Evolutionary conservation across 2,113 vertebrate species (phyloP).

Genomic region (Mionectes macconnelli): DNA sequence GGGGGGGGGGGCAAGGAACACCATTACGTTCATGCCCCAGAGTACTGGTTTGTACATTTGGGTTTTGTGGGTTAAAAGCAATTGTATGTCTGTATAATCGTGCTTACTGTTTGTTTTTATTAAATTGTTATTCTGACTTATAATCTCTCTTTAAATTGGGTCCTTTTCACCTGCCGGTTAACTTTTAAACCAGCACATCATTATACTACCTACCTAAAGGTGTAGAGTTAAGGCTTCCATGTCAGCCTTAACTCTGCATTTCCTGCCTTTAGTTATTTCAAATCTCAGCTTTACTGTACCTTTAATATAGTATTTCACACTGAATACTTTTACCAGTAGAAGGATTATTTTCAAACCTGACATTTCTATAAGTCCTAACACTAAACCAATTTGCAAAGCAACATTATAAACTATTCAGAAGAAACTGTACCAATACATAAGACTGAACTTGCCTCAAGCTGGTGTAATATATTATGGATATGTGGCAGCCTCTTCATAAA

Average conservation of each 20-base stretch:
- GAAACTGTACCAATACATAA: not conserved
- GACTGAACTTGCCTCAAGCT: not conserved
- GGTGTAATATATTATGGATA: not conserved
- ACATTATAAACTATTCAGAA: conserved; percentile 40
- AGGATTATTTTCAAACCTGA: conserved; percentile 31
- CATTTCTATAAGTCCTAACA: conserved; percentile 31
- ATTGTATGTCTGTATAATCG: too few relatives aligned
- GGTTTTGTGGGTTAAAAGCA: too few relatives aligned
- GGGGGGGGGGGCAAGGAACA: too few relatives aligned
- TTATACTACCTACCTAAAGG: not conserved
- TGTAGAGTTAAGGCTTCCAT: conserved; percentile 36
- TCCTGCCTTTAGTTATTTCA: conserved; percentile 16
- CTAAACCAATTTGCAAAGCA: conserved; percentile 16
- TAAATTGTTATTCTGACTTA: too few relatives aligned
- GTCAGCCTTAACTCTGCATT: conserved; percentile 33
- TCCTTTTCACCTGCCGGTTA: too few relatives aligned
- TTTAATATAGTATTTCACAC: conserved; percentile 16
- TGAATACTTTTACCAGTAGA: not conserved
- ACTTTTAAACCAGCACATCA: too few relatives aligned
- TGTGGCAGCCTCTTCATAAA: not conserved
- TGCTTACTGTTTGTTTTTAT: too few relatives aligned
- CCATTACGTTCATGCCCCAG: too few relatives aligned
- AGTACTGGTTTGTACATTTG: too few relatives aligned
- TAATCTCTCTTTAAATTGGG: too few relatives aligned
- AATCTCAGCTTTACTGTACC: not conserved